These are phyloP conservation scores for Rhamnusium bicolor DNA, from an alignment of 2,888 invertebrate genomes.

Conservation along the genomic window DNA sequence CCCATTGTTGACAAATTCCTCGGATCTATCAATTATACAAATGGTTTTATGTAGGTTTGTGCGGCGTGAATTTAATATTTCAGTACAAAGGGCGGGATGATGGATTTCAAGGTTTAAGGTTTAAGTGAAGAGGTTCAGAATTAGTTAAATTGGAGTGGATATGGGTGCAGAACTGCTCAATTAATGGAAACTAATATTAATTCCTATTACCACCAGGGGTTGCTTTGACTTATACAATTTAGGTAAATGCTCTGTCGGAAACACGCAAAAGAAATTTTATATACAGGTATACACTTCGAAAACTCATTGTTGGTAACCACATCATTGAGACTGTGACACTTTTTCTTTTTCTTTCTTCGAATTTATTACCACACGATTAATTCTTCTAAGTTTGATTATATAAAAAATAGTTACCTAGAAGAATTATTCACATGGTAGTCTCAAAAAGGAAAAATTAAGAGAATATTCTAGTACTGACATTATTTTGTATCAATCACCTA, in stretches of 20 bases:
- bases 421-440: too few relatives aligned
- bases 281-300: too few relatives aligned
- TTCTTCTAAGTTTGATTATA: too few relatives aligned
- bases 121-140: constrained; percentile 30
- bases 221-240: constrained; percentile 1
- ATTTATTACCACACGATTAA: too few relatives aligned
- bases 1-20: constrained; percentile 45
- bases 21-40: constrained; percentile 45
- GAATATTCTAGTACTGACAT: too few relatives aligned
- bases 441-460: too few relatives aligned
- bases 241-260: background rate
- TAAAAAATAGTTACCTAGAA: too few relatives aligned
- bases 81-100: constrained; percentile 28
- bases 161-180: constrained; percentile 22
- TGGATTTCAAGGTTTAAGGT: constrained; percentile 32
- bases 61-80: constrained; percentile 32
- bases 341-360: too few relatives aligned
- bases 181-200: constrained; percentile 32
- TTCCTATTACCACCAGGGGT: constrained; percentile 8
- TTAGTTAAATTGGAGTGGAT: constrained; percentile 31
- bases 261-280: background rate
- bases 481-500: too few relatives aligned
- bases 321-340: too few relatives aligned
- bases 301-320: too few relatives aligned
- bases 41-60: constrained; percentile 40